Conservation (phyloP, 2,888 invertebrate genomes). For the Harpalus rubripes region DNA sequence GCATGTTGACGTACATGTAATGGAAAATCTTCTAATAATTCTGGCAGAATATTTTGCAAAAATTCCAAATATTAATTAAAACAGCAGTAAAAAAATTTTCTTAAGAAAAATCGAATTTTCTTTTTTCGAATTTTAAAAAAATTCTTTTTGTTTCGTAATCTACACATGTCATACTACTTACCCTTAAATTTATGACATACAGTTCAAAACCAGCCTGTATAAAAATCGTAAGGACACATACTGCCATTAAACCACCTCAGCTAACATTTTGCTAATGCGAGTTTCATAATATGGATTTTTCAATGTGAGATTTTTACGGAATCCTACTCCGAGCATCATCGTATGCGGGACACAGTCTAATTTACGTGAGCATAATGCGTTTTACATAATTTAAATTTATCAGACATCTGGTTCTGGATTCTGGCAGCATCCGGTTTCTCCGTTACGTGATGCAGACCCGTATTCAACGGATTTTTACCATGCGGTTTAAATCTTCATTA, state of each 20-base stretch:
- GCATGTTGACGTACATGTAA: no score
- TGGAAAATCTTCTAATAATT: no score
- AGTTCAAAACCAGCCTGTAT: no score
- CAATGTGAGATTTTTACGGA: conserved; percentile 13
- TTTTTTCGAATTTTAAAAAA: no score
- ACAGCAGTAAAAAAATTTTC: no score
- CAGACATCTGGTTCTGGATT: conserved; percentile 72
- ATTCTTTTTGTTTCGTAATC: no score
- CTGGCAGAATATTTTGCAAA: no score
- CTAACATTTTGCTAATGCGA: not conserved
- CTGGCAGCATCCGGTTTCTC: conserved; percentile 69
- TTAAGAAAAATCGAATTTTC: no score
- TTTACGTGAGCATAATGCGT: conserved; percentile 72
- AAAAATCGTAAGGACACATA: no score
- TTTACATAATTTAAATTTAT: conserved; percentile 75
- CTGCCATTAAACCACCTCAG: not conserved
- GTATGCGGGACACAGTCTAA: conserved; percentile 68
- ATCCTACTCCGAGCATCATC: conserved; percentile 13
- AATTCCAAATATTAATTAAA: no score
- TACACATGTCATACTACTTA: no score
- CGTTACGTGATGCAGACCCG: conserved; percentile 58
- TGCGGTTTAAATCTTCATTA: conserved; percentile 46
- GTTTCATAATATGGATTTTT: not conserved
- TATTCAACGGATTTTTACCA: conserved; percentile 53
- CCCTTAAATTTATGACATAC: no score